These are phyloP conservation scores for Caenorhabditis latens DNA, from an alignment of 1,140 invertebrate species.

Conservation along the genomic window DNA sequence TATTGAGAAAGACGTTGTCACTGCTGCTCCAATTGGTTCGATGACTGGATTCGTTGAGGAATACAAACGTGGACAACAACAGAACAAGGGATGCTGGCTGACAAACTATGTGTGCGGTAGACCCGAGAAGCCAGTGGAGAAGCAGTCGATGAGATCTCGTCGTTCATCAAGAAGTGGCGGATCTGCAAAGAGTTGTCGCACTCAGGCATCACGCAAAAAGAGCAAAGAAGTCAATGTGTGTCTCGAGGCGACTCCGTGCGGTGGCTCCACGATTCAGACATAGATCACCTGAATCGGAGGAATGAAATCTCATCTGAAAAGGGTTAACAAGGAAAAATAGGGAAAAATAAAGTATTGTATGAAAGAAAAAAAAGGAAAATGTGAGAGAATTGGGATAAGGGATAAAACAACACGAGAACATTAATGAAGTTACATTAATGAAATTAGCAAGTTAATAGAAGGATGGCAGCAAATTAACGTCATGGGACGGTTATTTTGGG, in stretches of 20 bases:
- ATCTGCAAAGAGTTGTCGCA: conserved; percentile 18
- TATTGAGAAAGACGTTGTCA: conserved; percentile 28
- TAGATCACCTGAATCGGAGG: too few species aligned
- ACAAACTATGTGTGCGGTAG: conserved; percentile 9
- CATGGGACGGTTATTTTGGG: too few species aligned
- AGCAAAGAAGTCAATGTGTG: neutral
- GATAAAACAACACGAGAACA: too few species aligned
- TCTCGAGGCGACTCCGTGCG: conserved; percentile 1
- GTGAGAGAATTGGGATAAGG: too few species aligned
- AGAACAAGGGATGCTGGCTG: conserved; percentile 4
- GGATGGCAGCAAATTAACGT: too few species aligned
- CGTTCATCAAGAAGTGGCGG: neutral
- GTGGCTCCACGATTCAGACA: conserved; percentile 6
- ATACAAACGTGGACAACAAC: neutral
- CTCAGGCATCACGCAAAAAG: neutral
- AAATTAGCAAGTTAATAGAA: too few species aligned
- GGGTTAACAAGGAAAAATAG: too few species aligned
- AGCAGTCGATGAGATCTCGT: conserved; percentile 10
- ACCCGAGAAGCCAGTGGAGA: neutral
- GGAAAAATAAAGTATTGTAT: too few species aligned
- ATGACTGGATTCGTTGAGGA: conserved; percentile 38
- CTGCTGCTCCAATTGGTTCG: conserved; percentile 5
- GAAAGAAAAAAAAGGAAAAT: too few species aligned
- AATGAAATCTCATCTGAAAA: too few species aligned
- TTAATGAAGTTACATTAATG: too few species aligned